A percentile compares a stretch with the other conserved stretches of the same genome.
These are phyloP conservation scores for Phycodurus eques DNA, from an alignment of 2,113 vertebrate species.

Conservation along the genomic window DNA sequence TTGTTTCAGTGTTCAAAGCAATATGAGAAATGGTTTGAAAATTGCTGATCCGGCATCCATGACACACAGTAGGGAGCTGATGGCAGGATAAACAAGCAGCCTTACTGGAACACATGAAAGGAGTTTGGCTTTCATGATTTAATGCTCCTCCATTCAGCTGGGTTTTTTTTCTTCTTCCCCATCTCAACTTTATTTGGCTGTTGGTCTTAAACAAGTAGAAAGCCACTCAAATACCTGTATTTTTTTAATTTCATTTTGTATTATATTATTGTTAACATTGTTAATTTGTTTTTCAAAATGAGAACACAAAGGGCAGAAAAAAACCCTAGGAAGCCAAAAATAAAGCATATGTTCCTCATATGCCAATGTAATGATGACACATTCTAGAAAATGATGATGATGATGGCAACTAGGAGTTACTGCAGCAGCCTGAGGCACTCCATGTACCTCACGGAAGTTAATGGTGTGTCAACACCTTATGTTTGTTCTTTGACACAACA, in stretches of 20 bases:
- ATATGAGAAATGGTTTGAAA: slow-evolving; percentile 14
- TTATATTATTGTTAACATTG: background rate
- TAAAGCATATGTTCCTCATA: background rate
- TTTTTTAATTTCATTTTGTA: background rate
- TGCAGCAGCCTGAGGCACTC: background rate
- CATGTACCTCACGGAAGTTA: background rate
- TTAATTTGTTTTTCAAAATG: background rate
- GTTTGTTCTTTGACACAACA: background rate
- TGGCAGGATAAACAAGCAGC: background rate
- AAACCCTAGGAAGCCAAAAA: background rate
- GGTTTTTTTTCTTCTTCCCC: no score
- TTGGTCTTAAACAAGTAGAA: slow-evolving; percentile 13
- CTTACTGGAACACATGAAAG: background rate
- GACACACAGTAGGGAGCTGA: background rate
- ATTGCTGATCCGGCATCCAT: slow-evolving; percentile 6
- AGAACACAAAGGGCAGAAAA: background rate
- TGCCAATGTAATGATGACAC: background rate
- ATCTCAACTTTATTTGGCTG: background rate
- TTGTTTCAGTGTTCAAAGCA: slow-evolving; percentile 21
- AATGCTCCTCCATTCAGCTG: slow-evolving; percentile 1
- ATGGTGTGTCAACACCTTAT: background rate
- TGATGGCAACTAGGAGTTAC: background rate
- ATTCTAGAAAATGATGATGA: background rate
- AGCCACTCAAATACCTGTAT: background rate
- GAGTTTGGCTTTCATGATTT: background rate